Conservation (phyloP, 2,888 invertebrate genomes). For the Meta bourneti region DNA sequence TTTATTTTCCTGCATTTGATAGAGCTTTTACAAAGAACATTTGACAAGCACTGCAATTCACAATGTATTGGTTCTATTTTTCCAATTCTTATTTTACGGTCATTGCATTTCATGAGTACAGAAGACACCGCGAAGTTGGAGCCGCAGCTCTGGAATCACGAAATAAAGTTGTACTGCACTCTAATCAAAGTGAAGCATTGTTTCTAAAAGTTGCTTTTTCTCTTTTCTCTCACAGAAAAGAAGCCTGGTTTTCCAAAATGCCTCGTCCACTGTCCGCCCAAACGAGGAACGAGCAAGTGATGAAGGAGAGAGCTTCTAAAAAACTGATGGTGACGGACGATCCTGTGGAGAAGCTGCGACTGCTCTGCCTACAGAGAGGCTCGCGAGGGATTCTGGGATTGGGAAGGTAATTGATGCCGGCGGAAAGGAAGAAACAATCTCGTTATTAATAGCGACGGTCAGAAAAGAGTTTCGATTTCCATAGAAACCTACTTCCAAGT, state of each 20-base stretch:
- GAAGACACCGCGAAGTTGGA: no score
- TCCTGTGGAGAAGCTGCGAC: slow-evolving; percentile 90
- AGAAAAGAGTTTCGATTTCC: neutral
- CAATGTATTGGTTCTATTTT: no score
- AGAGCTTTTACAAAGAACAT: no score
- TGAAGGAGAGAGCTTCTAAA: slow-evolving; percentile 85
- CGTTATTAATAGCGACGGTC: neutral
- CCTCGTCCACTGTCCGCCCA: slow-evolving; percentile 86
- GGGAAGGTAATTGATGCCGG: slow-evolving; percentile 85
- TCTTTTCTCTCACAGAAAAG: neutral
- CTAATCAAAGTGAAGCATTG: no score
- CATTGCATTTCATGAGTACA: no score
- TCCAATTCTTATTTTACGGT: no score
- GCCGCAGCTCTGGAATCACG: no score
- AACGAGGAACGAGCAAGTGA: slow-evolving; percentile 88
- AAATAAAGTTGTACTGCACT: no score
- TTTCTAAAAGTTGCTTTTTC: no score
- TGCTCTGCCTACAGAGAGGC: slow-evolving; percentile 91
- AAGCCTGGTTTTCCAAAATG: slow-evolving; percentile 66
- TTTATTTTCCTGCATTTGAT: no score
- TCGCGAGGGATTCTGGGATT: slow-evolving; percentile 93
- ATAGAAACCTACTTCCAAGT: neutral
- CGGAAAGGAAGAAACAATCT: neutral
- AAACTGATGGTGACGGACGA: slow-evolving; percentile 86
- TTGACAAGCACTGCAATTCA: no score